Conservation (phyloP, 2,888 invertebrate genomes). For the Drosophila subquinaria region DNA sequence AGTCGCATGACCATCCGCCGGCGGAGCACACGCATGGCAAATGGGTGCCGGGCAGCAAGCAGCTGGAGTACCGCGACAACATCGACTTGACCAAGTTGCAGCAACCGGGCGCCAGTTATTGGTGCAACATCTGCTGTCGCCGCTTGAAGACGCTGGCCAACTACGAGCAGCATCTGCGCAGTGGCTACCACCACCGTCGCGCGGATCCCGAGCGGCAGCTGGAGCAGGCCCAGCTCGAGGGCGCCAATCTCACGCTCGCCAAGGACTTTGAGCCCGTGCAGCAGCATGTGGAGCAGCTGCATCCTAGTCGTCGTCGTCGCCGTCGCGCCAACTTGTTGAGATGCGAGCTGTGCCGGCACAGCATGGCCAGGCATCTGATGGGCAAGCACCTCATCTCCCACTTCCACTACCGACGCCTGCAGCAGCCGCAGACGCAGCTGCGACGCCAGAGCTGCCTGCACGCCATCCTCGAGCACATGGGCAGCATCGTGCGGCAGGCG, state of each 20-base stretch:
- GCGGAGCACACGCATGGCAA: slow-evolving; percentile 90
- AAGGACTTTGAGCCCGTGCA: slow-evolving; percentile 33
- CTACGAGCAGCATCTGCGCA: slow-evolving; percentile 92
- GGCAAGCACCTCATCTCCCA: slow-evolving; percentile 95
- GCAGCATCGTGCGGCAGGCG: slow-evolving; percentile 91
- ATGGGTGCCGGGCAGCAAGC: slow-evolving; percentile 91
- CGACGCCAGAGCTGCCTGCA: slow-evolving; percentile 84
- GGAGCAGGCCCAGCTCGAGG: slow-evolving; percentile 87
- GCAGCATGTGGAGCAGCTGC: slow-evolving; percentile 8
- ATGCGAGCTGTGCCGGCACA: slow-evolving; percentile 91
- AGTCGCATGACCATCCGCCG: slow-evolving; percentile 87
- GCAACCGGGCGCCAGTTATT: slow-evolving; percentile 86
- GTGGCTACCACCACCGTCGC: slow-evolving; percentile 90
- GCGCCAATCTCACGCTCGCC: slow-evolving; percentile 40
- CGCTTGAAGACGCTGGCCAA: slow-evolving; percentile 90
- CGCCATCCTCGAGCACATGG: slow-evolving; percentile 91
- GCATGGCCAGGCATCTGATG: slow-evolving; percentile 89
- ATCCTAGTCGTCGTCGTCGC: slow-evolving; percentile 80
- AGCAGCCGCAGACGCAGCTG: slow-evolving; percentile 84
- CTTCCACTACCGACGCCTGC: slow-evolving; percentile 92
- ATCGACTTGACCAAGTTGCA: slow-evolving; percentile 72
- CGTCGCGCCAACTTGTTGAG: slow-evolving; percentile 88
- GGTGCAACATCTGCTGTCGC: slow-evolving; percentile 93
- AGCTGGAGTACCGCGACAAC: slow-evolving; percentile 86
- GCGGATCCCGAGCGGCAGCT: slow-evolving; percentile 89